A percentile compares a stretch with the other conserved stretches of the same genome.
Conservation (phyloP, 1,140 invertebrate species). For the Scaptomyza montana region DNA sequence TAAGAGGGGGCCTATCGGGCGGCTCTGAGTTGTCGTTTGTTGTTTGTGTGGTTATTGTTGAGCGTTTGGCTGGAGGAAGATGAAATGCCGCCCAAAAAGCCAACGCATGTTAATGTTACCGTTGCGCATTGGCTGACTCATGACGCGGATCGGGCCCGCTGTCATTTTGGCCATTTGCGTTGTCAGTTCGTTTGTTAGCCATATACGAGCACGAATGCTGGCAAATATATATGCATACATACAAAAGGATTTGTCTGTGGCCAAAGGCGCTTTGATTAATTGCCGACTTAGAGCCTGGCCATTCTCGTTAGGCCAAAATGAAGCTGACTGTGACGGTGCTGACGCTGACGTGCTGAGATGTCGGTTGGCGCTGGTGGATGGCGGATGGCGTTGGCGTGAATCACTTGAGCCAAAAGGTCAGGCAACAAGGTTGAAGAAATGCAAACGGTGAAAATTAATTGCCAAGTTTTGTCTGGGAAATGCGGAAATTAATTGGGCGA, state of each 20-base stretch:
- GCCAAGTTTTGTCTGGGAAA: conserved; percentile 74
- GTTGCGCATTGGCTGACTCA: conserved; percentile 76
- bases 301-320: conserved; percentile 69
- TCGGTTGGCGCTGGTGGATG: conserved; percentile 6
- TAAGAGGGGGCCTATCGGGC: conserved; percentile 3
- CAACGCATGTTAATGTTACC: conserved; percentile 70
- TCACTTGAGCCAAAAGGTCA: conserved; percentile 79
- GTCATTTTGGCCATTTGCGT: conserved; percentile 79
- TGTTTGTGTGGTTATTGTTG: too few relatives aligned
- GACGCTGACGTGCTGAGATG: conserved; percentile 53
- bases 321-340: conserved; percentile 49
- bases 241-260: conserved; percentile 75
- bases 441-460: conserved; percentile 77
- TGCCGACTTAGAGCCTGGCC: conserved; percentile 71
- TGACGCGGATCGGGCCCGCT: conserved; percentile 64
- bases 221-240: conserved; percentile 40
- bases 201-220: conserved; percentile 58
- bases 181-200: conserved; percentile 71
- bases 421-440: conserved; percentile 79
- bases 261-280: conserved; percentile 80
- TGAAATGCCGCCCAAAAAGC: conserved; percentile 64
- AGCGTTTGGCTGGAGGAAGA: neutral
- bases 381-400: conserved; percentile 73
- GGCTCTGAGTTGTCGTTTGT: too few relatives aligned
- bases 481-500: conserved; percentile 81